A percentile compares a stretch with the other conserved stretches of the same genome.
Evolutionary conservation across 2,113 vertebrate genomes (phyloP).

Genomic region (Abramis brama): DNA sequence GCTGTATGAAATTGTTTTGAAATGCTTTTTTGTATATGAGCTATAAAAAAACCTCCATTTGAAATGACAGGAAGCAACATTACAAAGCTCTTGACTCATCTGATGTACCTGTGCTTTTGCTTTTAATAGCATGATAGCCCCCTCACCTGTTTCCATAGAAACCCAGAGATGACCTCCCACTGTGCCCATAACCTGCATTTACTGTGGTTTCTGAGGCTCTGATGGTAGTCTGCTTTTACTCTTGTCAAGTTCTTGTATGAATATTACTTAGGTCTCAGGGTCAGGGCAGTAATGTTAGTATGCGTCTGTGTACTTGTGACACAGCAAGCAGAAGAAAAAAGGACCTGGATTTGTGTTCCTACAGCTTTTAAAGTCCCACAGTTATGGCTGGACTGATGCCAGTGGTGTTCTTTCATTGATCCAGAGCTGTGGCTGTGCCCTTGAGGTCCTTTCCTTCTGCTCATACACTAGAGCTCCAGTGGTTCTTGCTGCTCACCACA

Average conservation of each 20-base stretch:
- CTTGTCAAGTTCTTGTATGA: not conserved
- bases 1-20: not conserved
- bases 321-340: not conserved
- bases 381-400: not conserved
- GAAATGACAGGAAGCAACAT: not conserved
- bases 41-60: not conserved
- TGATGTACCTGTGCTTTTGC: slow-evolving; percentile 13
- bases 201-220: not conserved
- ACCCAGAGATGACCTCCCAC: slow-evolving; percentile 11
- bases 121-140: slow-evolving; percentile 3
- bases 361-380: not conserved
- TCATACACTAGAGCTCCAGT: not conserved
- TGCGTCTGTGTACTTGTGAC: slow-evolving; percentile 23
- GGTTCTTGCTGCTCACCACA: not conserved
- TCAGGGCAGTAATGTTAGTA: not conserved
- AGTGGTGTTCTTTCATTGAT: slow-evolving; percentile 8
- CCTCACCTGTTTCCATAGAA: slow-evolving; percentile 27
- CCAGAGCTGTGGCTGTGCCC: not conserved
- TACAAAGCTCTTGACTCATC: slow-evolving; percentile 32
- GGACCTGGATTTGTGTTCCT: not conserved
- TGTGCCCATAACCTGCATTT: slow-evolving; percentile 12
- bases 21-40: not conserved
- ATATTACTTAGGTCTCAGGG: not conserved
- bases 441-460: not conserved
- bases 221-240: not conserved